phyloP scores from a whole-genome alignment of 2,888 invertebrate genomes.

The Coleophora deauratella region DNA sequence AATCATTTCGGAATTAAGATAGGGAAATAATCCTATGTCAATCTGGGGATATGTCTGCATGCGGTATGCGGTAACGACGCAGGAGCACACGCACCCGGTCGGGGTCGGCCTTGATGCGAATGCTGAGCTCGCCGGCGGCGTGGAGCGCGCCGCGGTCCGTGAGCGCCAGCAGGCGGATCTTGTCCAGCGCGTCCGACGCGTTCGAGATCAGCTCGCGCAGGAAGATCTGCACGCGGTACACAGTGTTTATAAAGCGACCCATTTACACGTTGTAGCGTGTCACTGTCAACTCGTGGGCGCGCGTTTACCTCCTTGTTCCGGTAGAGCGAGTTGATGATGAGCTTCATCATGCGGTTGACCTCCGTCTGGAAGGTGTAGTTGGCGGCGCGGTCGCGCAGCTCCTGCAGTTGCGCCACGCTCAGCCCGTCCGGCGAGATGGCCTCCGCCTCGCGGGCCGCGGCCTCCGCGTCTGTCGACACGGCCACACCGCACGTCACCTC shows the following conservation, averaged over 20 bases:
- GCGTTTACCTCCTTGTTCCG: slow-evolving; percentile 93
- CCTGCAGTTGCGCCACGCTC: slow-evolving; percentile 94
- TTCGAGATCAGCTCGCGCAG: slow-evolving; percentile 98
- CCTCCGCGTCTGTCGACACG: slow-evolving; percentile 94
- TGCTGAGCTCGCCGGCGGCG: slow-evolving; percentile 86
- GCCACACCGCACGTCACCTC: slow-evolving; percentile 1
- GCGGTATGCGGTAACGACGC: no score
- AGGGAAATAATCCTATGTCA: no score
- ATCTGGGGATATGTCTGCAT: no score
- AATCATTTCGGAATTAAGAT: no score
- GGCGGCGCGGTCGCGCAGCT: slow-evolving; percentile 90
- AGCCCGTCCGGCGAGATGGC: slow-evolving; percentile 96
- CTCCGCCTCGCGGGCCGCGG: slow-evolving; percentile 93
- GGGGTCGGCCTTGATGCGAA: slow-evolving; percentile 95
- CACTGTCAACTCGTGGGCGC: not conserved
- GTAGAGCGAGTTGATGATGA: slow-evolving; percentile 99
- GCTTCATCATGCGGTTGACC: slow-evolving; percentile 99
- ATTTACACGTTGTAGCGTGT: no score
- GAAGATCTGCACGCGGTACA: slow-evolving; percentile 81
- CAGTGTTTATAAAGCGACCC: no score
- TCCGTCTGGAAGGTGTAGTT: slow-evolving; percentile 97
- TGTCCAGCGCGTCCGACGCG: slow-evolving; percentile 98
- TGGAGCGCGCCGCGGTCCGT: slow-evolving; percentile 88
- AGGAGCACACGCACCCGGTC: no score
- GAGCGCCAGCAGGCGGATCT: slow-evolving; percentile 94